phyloP scores from a whole-genome alignment of 2,888 invertebrate species.

The Molorchus minor region DNA sequence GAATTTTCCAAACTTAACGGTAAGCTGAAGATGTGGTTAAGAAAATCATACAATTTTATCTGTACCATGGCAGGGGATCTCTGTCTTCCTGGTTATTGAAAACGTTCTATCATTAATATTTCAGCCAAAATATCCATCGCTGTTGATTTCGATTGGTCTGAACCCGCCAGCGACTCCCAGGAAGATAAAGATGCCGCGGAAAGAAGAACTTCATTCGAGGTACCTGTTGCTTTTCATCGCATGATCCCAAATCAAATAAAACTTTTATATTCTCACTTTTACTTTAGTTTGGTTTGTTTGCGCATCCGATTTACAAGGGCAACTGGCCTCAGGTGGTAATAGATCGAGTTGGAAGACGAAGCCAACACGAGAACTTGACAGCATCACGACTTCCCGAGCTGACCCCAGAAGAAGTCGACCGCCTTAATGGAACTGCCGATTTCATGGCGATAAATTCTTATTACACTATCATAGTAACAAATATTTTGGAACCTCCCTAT shows the following conservation, averaged over 20 bases:
- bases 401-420: conserved; percentile 68
- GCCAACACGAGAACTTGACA: conserved; percentile 60
- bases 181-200: conserved; percentile 67
- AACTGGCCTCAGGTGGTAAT: conserved; percentile 76
- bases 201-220: conserved; percentile 68
- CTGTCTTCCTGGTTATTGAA: too few relatives aligned
- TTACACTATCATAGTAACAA: conserved; percentile 65
- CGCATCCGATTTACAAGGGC: conserved; percentile 69
- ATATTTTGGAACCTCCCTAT: conserved; percentile 5
- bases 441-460: conserved; percentile 79
- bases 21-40: conserved; percentile 65
- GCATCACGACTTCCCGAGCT: conserved; percentile 72
- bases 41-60: too few relatives aligned
- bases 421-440: conserved; percentile 72
- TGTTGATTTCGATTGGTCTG: conserved; percentile 68
- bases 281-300: conserved; percentile 45
- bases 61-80: too few relatives aligned
- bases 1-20: conserved; percentile 64
- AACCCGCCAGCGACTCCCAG: conserved; percentile 66
- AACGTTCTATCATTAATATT: too few relatives aligned
- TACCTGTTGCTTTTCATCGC: too few relatives aligned
- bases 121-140: conserved; percentile 6
- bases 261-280: neutral
- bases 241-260: too few relatives aligned
- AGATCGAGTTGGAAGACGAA: conserved; percentile 66